Evolutionary conservation across 1,140 invertebrate genomes (phyloP).

Genomic region (Anoplolepis gracilipes): DNA sequence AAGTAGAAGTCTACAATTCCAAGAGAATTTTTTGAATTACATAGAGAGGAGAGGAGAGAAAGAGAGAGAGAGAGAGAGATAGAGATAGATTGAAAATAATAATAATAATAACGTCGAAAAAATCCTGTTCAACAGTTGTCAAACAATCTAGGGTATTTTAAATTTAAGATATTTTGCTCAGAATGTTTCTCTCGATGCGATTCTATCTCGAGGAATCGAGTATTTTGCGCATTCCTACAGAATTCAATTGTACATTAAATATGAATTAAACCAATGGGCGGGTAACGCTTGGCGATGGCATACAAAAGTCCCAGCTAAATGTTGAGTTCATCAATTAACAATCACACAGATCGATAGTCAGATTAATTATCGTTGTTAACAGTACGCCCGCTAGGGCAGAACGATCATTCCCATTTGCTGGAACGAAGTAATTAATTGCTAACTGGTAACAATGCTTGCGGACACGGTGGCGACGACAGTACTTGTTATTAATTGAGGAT

Average conservation of each 20-base stretch:
- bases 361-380: slow-evolving; percentile 59
- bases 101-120: slow-evolving; percentile 3
- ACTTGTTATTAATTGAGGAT: slow-evolving; percentile 52
- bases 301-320: background rate
- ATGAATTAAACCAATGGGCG: background rate
- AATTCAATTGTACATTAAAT: slow-evolving; percentile 14
- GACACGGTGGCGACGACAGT: background rate
- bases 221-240: background rate
- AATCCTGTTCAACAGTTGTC: slow-evolving; percentile 15
- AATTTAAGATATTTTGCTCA: too few species aligned
- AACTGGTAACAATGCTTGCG: slow-evolving; percentile 30
- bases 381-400: background rate
- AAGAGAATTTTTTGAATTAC: background rate
- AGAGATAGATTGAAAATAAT: background rate
- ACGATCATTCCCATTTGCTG: background rate
- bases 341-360: background rate
- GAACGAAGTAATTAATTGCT: slow-evolving; percentile 52
- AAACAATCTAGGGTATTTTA: background rate
- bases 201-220: background rate
- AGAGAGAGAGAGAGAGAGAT: background rate
- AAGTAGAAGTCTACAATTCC: background rate
- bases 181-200: slow-evolving; percentile 3
- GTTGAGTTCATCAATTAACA: slow-evolving; percentile 28
- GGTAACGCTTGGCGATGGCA: background rate
- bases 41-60: background rate